These are phyloP conservation scores for Saturnia pavonia DNA, from an alignment of 2,888 invertebrate species.

Conservation along the genomic window DNA sequence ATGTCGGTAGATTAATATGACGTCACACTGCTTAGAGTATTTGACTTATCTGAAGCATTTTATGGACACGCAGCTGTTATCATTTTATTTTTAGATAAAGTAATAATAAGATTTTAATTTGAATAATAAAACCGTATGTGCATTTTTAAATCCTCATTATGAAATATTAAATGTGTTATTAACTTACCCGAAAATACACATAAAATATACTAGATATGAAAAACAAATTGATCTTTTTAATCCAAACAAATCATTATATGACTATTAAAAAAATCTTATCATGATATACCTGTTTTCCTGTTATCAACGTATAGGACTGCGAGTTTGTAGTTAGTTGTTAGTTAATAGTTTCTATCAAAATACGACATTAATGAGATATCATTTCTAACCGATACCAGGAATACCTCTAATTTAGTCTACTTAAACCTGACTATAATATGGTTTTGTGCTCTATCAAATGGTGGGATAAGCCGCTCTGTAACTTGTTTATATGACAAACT, in stretches of 20 bases:
- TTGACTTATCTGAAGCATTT: conserved; percentile 29
- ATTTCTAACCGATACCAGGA: no score
- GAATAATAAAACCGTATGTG: not conserved
- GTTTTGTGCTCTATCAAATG: no score
- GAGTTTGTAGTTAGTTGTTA: no score
- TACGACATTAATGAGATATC: no score
- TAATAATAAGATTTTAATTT: conserved; percentile 7
- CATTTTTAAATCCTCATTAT: not conserved
- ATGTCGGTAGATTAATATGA: conserved; percentile 55
- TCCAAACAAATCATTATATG: not conserved
- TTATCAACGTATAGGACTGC: no score
- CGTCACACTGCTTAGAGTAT: conserved; percentile 35
- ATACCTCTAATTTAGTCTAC: no score
- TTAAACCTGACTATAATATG: no score
- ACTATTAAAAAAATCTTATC: not conserved
- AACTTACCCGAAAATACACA: not conserved
- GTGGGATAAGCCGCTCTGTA: no score
- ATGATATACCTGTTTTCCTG: no score
- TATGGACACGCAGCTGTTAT: conserved; percentile 15
- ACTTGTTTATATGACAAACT: no score
- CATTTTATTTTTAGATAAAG: not conserved
- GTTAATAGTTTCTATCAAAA: no score
- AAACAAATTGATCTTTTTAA: not conserved
- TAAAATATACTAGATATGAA: not conserved
- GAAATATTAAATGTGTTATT: not conserved